Conservation (phyloP, 2,113 vertebrate species). For the Dicentrarchus labrax region DNA sequence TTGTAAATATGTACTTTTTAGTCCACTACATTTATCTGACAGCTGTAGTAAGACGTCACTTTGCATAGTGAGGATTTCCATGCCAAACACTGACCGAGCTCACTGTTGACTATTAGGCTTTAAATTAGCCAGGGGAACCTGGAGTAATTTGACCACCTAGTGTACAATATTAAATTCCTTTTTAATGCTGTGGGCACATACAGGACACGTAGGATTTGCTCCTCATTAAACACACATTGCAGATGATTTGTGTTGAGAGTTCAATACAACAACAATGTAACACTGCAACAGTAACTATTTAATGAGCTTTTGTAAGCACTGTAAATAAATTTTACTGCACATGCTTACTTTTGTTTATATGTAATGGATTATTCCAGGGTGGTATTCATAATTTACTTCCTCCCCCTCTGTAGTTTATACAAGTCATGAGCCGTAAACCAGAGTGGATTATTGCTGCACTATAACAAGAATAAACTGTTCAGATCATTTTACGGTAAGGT, state of each 20-base stretch:
- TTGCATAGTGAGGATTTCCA: slow-evolving; percentile 2
- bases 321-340: not conserved
- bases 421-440: not conserved
- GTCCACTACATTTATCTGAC: not conserved
- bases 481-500: slow-evolving; percentile 6
- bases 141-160: slow-evolving; percentile 24
- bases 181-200: slow-evolving; percentile 12
- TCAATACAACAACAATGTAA: not conserved
- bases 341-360: not conserved
- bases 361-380: not conserved
- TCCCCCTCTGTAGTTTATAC: not conserved
- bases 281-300: not conserved
- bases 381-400: not conserved
- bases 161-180: not conserved
- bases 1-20: not conserved
- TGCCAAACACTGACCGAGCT: slow-evolving; percentile 9
- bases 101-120: not conserved
- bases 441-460: not conserved
- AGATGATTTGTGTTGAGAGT: slow-evolving; percentile 22
- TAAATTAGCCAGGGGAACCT: not conserved
- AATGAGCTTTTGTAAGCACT: not conserved
- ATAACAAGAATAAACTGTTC: not conserved
- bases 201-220: not conserved
- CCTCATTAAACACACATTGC: slow-evolving; percentile 17
- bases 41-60: not conserved